These are phyloP conservation scores for Folsomia manolachei DNA, from an alignment of 2,888 invertebrate species.

Conservation along the genomic window DNA sequence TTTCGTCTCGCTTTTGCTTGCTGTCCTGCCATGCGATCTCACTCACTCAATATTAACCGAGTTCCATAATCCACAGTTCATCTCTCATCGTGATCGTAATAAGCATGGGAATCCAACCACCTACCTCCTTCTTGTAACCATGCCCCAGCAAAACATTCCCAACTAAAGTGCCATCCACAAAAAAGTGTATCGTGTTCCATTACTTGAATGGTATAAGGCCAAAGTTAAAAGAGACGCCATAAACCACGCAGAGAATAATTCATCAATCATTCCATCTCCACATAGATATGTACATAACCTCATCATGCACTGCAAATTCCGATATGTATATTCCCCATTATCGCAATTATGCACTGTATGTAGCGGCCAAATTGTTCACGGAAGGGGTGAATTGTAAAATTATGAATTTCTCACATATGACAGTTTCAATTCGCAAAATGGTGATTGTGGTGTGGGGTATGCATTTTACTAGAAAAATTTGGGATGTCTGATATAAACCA, in stretches of 20 bases:
- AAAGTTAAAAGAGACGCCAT: background rate
- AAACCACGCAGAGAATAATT: background rate
- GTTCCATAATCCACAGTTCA: background rate
- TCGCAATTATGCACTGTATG: no score
- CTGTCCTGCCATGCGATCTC: background rate
- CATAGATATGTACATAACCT: background rate
- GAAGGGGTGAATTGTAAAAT: no score
- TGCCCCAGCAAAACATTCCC: no score
- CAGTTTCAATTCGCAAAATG: no score
- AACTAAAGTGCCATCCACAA: background rate
- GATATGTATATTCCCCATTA: background rate
- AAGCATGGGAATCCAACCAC: slow-evolving; percentile 2
- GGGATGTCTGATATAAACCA: background rate
- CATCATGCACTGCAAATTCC: background rate
- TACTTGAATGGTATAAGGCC: no score
- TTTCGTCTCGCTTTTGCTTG: slow-evolving; percentile 4
- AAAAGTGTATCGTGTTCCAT: background rate
- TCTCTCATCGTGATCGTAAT: background rate
- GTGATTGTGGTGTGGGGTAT: no score
- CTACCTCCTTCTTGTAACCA: no score
- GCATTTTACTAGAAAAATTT: no score
- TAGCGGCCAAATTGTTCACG: no score
- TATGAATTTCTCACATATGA: no score
- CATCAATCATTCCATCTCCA: no score
- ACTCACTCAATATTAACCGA: background rate